A percentile compares a stretch with the other conserved stretches of the same genome.
Conservation (phyloP, 2,113 vertebrate species). For the Aspiorhynchus laticeps region DNA sequence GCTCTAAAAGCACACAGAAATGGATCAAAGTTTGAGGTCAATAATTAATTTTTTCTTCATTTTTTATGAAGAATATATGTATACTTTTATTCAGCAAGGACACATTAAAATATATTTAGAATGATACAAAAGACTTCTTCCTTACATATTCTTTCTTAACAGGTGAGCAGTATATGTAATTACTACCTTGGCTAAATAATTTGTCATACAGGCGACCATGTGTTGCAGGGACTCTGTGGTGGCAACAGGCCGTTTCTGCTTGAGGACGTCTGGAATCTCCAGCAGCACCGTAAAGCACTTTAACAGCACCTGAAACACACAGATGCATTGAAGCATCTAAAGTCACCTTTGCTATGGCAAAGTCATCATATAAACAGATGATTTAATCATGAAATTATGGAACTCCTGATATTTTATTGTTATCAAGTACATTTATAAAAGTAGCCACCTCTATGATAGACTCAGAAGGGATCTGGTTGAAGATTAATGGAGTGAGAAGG, state of each 20-base stretch:
- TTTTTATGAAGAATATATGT: neutral
- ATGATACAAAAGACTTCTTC: neutral
- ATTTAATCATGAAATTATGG: neutral
- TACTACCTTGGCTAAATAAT: constrained; percentile 88
- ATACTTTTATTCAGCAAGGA: neutral
- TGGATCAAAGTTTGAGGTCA: neutral
- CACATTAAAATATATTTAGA: neutral
- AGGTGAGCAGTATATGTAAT: neutral
- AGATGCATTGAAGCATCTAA: neutral
- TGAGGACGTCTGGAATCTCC: constrained; percentile 75
- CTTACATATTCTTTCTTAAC: neutral
- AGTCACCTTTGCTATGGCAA: neutral
- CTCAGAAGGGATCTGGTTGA: constrained; percentile 83
- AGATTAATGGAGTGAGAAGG: constrained; percentile 89
- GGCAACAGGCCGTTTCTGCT: constrained; percentile 71
- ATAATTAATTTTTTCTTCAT: no score
- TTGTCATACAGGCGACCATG: constrained; percentile 89
- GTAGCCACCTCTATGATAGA: constrained; percentile 82
- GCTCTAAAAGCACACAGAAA: constrained; percentile 71
- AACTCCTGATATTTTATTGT: neutral
- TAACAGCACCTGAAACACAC: constrained; percentile 82
- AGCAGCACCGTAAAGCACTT: constrained; percentile 88
- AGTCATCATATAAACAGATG: neutral
- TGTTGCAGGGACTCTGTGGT: constrained; percentile 82
- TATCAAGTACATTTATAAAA: neutral